phyloP scores from a whole-genome alignment of 2,888 invertebrate genomes.

The Octodonta nipae region DNA sequence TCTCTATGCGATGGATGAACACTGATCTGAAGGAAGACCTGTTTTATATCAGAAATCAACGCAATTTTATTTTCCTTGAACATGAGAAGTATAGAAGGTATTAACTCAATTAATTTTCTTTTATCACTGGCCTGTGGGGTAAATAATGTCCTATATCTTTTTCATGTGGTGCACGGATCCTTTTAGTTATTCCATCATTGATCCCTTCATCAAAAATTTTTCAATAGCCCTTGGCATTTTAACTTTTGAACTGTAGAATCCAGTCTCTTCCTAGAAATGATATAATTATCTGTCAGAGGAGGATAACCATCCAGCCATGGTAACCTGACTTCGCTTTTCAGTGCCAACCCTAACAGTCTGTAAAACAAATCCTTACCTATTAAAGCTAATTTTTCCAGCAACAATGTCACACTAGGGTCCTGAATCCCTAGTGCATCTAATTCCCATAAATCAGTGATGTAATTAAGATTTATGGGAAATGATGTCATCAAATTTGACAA shows the following conservation, averaged over 20 bases:
- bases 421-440: not conserved
- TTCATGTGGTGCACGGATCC: not conserved
- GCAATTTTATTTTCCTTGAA: slow-evolving; percentile 15
- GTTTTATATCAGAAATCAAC: slow-evolving; percentile 19
- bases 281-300: slow-evolving; percentile 1
- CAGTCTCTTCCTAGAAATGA: not conserved
- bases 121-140: not conserved
- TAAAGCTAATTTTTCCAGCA: too few species aligned
- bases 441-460: not conserved
- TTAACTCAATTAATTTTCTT: not conserved
- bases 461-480: not conserved
- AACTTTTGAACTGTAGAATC: not conserved
- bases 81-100: not conserved
- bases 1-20: slow-evolving; percentile 17
- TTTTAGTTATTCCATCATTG: not conserved
- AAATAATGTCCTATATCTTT: not conserved
- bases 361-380: too few species aligned
- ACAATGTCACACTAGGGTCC: too few species aligned
- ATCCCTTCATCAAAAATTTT: not conserved
- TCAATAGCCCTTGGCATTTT: not conserved
- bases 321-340: too few species aligned
- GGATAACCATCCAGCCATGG: slow-evolving; percentile 1
- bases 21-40: slow-evolving; percentile 24
- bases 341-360: too few species aligned
- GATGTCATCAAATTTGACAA: not conserved